Evolutionary conservation across 2,888 invertebrate genomes (phyloP), one percentile per base, ranked within the genome.

Genomic region (Hoplodrina blanda): DNA sequence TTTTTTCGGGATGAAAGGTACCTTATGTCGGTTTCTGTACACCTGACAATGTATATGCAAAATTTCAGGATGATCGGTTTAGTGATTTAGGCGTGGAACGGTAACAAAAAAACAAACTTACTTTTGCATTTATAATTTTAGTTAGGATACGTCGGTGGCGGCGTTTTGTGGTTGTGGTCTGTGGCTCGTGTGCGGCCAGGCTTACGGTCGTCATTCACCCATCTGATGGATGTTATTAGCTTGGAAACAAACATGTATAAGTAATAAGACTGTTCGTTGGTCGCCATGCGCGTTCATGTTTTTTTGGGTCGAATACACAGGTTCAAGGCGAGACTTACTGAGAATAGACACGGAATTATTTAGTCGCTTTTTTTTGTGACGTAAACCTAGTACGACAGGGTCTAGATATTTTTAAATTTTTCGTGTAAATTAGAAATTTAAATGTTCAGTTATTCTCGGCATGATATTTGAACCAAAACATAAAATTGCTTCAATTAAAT

Each of bases 241-340:
- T 57, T 62, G 49, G 49, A 64, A 33, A 66, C 53, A 73, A 73
- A 55, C 33, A 64, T 69, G 59, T 53, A 81, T 37, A 41, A 8
- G 37, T 80, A 62, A 73, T 60, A 46, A 46, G 8, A 67, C 37
- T 62, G 11, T 19, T 49, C 13, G n/a, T 49, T n/a, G 17, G 66
- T 52, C 41, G 13, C 60, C 15, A 46, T 20, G 19, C 41, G 46
- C 30, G 20, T 13, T 57, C 57, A 44, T 62, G 57, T 64, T 79
- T 73, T 78, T 81, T 81, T 77, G 46, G 73, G 20, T 50, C 56
- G 54, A 33, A 6, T 4, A 8, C 5, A 3, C 19, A 49, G 57
- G 70, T 80, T 81, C 68, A 73, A 71, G 81, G 61, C n/a, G 37
- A 66, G 30, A 60, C 55, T 69, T 30, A 69, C 52, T 41, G 44